phyloP scores from a whole-genome alignment of 2,113 vertebrate genomes.

The Scartelaos histophorus region DNA sequence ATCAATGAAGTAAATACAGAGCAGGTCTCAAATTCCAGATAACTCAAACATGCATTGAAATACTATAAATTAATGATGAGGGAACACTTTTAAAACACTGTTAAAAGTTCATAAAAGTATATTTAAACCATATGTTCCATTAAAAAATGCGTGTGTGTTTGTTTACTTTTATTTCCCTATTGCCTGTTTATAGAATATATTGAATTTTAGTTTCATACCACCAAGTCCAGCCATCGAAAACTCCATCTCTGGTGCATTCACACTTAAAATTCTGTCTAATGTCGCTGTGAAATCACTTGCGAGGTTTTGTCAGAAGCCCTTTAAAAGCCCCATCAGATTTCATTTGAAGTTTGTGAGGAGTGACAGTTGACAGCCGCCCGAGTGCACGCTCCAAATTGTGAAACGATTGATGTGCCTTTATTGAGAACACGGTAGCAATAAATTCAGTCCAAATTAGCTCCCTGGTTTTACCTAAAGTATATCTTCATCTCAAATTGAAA shows the following conservation, averaged over 20 bases:
- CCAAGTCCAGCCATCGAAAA: background rate
- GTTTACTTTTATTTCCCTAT: no score
- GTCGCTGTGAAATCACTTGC: background rate
- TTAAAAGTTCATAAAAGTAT: no score
- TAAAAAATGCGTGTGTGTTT: no score
- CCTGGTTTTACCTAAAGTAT: slow-evolving; percentile 18
- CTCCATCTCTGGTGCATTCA: background rate
- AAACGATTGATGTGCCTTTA: slow-evolving; percentile 32
- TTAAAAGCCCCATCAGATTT: background rate
- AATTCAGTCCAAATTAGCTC: slow-evolving; percentile 44
- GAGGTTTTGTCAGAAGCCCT: background rate
- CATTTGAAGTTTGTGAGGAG: slow-evolving; percentile 6
- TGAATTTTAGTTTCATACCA: no score
- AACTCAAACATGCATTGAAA: no score
- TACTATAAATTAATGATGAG: no score
- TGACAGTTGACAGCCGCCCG: background rate
- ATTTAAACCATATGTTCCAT: no score
- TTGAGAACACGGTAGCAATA: slow-evolving; percentile 24
- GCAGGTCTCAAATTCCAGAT: no score
- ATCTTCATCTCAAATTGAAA: slow-evolving; percentile 29
- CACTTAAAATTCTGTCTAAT: slow-evolving; percentile 2
- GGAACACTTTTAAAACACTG: no score
- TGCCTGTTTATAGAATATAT: no score
- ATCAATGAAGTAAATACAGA: no score
- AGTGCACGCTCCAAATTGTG: slow-evolving; percentile 17